Percentiles rank a stretch among this genome's conserved stretches.
phyloP scores from a whole-genome alignment of 2,888 invertebrate species.

The Drosophila prolongata region DNA sequence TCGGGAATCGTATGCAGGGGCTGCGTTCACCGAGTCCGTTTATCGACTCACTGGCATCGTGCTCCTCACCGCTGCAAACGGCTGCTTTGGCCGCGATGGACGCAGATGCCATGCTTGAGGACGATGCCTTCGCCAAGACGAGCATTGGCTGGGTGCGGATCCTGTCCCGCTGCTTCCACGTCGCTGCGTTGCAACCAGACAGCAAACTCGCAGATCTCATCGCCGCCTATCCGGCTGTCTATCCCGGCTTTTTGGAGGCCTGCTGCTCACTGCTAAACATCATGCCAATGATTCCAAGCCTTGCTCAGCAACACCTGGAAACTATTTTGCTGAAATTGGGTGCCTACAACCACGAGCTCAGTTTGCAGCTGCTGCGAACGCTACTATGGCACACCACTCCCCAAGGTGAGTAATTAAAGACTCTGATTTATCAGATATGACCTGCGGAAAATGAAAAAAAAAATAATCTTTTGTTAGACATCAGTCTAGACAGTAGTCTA shows the following conservation, averaged over 20 bases:
- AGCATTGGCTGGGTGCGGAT: conserved; percentile 94
- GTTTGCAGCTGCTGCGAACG: conserved; percentile 86
- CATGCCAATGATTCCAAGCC: conserved; percentile 86
- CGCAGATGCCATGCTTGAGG: conserved; percentile 72
- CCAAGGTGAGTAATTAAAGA: conserved; percentile 74
- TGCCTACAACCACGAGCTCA: conserved; percentile 87
- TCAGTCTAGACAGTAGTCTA: too few species aligned
- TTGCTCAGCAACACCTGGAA: conserved; percentile 87
- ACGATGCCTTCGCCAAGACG: conserved; percentile 84
- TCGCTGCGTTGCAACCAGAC: conserved; percentile 81
- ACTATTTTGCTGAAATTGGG: conserved; percentile 89
- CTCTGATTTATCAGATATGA: too few species aligned
- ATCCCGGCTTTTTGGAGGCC: conserved; percentile 88
- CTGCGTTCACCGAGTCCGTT: conserved; percentile 54
- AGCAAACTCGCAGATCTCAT: conserved; percentile 84
- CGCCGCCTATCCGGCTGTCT: conserved; percentile 87
- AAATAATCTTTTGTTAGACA: too few species aligned
- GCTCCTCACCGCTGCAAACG: conserved; percentile 51
- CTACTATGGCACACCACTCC: conserved; percentile 86
- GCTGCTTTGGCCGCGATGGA: conserved; percentile 43
- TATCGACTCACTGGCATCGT: conserved; percentile 52
- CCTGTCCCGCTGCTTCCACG: conserved; percentile 91
- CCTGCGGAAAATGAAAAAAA: too few species aligned
- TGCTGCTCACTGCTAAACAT: conserved; percentile 90
- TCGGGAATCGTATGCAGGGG: conserved; percentile 85